phyloP scores from a whole-genome alignment of 1,140 invertebrate species.

The Coptotermes formosanus region DNA sequence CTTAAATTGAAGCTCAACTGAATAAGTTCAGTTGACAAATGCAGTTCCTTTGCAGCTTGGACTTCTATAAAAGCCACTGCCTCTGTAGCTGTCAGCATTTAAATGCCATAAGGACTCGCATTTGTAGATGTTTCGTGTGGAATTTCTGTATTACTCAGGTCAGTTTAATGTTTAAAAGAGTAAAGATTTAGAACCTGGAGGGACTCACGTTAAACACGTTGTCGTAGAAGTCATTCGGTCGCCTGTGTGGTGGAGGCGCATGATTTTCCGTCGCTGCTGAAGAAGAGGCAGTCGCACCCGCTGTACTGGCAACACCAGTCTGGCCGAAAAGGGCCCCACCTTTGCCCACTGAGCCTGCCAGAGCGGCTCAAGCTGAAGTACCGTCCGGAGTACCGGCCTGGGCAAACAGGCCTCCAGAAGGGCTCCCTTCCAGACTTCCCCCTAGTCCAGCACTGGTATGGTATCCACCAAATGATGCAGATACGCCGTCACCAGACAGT shows the following conservation, averaged over 20 bases:
- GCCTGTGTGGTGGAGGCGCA: too few relatives aligned
- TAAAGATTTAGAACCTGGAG: too few relatives aligned
- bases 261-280: neutral
- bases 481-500: neutral
- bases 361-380: neutral
- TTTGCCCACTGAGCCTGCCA: neutral
- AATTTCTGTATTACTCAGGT: too few relatives aligned
- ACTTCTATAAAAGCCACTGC: too few relatives aligned
- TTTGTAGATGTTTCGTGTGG: too few relatives aligned
- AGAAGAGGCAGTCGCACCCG: neutral
- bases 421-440: neutral
- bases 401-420: neutral
- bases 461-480: neutral
- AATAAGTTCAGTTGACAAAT: too few relatives aligned
- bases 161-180: too few relatives aligned
- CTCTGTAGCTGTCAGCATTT: too few relatives aligned
- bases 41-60: too few relatives aligned
- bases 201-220: neutral
- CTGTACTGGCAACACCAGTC: neutral
- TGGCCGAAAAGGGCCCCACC: neutral
- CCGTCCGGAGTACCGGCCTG: constrained; percentile 12
- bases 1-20: too few relatives aligned
- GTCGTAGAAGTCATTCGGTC: neutral
- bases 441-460: neutral
- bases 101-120: too few relatives aligned